Evolutionary conservation across 1,140 invertebrate species (phyloP).

Genomic region (Drosophila nasuta): DNA sequence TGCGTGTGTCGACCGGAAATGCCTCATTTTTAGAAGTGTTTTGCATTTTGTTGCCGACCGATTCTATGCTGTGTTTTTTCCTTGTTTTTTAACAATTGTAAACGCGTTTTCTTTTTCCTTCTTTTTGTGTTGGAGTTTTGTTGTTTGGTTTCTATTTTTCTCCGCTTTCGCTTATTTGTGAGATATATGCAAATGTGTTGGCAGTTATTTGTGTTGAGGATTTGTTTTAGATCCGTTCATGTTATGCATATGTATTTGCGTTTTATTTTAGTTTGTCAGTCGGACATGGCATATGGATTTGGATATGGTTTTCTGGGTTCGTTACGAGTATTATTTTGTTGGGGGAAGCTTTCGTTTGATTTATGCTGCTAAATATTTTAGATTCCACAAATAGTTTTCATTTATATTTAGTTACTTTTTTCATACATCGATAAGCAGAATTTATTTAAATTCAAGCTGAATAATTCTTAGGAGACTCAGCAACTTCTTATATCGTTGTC

Average conservation of each 20-base stretch:
- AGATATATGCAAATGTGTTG: slow-evolving; percentile 79
- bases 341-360: slow-evolving; percentile 45
- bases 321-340: slow-evolving; percentile 34
- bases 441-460: slow-evolving; percentile 3
- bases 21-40: slow-evolving; percentile 81
- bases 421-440: neutral
- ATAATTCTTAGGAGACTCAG: too few species aligned
- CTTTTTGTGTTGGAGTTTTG: slow-evolving; percentile 1
- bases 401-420: slow-evolving; percentile 16
- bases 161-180: slow-evolving; percentile 55
- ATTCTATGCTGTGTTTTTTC: slow-evolving; percentile 15
- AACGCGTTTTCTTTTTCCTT: slow-evolving; percentile 33
- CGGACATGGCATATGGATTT: slow-evolving; percentile 58
- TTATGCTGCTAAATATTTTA: slow-evolving; percentile 53
- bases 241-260: slow-evolving; percentile 68
- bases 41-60: slow-evolving; percentile 76
- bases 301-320: slow-evolving; percentile 39
- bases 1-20: slow-evolving; percentile 75
- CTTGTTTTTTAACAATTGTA: slow-evolving; percentile 41
- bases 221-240: slow-evolving; percentile 70
- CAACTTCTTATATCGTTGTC: too few species aligned
- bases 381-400: slow-evolving; percentile 22
- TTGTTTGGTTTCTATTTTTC: slow-evolving; percentile 59
- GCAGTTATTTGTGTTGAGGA: slow-evolving; percentile 78
- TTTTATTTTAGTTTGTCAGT: slow-evolving; percentile 80